These are phyloP conservation scores for Nomada lathburiana DNA, from an alignment of 2,888 invertebrate genomes.

Conservation along the genomic window DNA sequence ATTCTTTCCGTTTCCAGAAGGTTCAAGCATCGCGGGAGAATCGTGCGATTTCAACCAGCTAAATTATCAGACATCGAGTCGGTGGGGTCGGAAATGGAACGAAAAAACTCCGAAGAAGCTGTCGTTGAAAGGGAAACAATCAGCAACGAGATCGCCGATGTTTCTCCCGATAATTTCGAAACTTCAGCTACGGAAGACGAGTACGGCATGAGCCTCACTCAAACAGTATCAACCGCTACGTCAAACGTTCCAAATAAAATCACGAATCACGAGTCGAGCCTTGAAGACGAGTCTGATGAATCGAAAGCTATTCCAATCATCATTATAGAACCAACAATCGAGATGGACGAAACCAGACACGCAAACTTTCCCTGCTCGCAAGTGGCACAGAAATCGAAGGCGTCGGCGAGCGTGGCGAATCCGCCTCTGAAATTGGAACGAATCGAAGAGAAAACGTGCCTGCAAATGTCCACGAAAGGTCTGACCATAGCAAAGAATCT, in stretches of 20 bases:
- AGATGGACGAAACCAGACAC: constrained; percentile 61
- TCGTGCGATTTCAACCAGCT: constrained; percentile 82
- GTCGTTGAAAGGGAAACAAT: constrained; percentile 60
- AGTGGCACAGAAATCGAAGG: constrained; percentile 40
- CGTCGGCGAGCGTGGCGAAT: constrained; percentile 63
- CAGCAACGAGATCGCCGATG: constrained; percentile 52
- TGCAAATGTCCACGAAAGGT: constrained; percentile 81
- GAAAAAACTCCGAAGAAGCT: constrained; percentile 81
- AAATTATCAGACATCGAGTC: constrained; percentile 83
- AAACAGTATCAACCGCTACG: constrained; percentile 34
- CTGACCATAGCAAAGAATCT: constrained; percentile 82
- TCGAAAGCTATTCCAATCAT: constrained; percentile 81
- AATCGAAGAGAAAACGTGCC: constrained; percentile 81
- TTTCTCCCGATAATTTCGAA: constrained; percentile 70
- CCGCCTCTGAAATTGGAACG: constrained; percentile 78
- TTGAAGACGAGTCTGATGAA: constrained; percentile 71
- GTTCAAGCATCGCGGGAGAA: constrained; percentile 82
- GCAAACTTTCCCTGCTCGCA: constrained; percentile 36
- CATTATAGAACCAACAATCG: constrained; percentile 77
- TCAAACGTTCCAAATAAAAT: constrained; percentile 35
- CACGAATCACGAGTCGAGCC: constrained; percentile 43
- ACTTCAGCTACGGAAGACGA: constrained; percentile 78
- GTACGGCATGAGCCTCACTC: constrained; percentile 77
- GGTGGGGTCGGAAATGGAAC: constrained; percentile 83
- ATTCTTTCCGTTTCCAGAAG: constrained; percentile 81